Percentiles rank a stretch among this genome's conserved stretches.
Conservation (phyloP, 2,113 vertebrate species). For the Coptodon rendalli region DNA sequence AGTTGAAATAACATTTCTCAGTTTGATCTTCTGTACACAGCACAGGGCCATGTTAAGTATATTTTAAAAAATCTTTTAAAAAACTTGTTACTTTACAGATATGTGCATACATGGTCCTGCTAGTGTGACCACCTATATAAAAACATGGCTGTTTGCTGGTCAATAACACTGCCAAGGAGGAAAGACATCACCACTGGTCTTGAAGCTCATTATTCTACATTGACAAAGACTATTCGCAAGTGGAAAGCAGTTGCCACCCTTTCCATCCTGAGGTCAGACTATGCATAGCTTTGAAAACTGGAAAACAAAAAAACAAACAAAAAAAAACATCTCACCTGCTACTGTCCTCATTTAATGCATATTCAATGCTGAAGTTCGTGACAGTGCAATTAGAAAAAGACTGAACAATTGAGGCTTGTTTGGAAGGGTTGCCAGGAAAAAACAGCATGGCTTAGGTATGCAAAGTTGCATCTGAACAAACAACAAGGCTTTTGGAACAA, state of each 20-base stretch:
- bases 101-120: neutral
- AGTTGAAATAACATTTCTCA: neutral
- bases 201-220: neutral
- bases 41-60: neutral
- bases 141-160: neutral
- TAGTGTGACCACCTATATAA: neutral
- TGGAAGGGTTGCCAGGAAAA: neutral
- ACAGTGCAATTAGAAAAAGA: neutral
- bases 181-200: neutral
- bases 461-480: neutral
- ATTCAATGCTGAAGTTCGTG: neutral
- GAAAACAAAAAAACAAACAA: neutral
- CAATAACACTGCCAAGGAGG: neutral
- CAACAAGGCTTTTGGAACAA: neutral
- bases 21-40: neutral
- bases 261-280: neutral
- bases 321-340: neutral
- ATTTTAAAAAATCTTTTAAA: neutral
- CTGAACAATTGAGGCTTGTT: neutral
- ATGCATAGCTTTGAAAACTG: neutral
- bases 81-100: neutral
- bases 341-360: neutral
- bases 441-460: neutral
- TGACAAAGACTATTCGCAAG: neutral
- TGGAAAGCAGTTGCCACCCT: neutral